Evolutionary conservation across 2,888 invertebrate species (phyloP).

Genomic region (Ectobius pallidus): DNA sequence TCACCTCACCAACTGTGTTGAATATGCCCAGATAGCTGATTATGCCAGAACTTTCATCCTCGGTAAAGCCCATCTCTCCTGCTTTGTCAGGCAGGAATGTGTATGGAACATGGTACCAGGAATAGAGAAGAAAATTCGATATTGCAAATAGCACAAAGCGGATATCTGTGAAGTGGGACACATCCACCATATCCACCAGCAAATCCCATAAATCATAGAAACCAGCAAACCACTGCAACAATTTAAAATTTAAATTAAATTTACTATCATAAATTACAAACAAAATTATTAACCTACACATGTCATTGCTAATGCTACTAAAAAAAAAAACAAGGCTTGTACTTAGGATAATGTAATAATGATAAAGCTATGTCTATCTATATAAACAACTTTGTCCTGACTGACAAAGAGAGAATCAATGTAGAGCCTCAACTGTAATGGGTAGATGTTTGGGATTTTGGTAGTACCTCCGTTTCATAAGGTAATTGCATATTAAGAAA

Average conservation of each 20-base stretch:
- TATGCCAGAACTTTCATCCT: constrained; percentile 77
- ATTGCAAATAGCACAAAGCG: constrained; percentile 79
- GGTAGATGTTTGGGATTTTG: too few species aligned
- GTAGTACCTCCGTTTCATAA: too few species aligned
- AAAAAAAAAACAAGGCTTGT: neutral
- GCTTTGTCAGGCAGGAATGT: constrained; percentile 87
- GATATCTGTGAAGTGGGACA: constrained; percentile 78
- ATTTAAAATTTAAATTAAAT: too few species aligned
- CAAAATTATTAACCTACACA: too few species aligned
- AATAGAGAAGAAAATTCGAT: constrained; percentile 88
- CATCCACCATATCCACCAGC: constrained; percentile 77
- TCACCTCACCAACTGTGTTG: constrained; percentile 87
- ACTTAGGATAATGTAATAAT: too few species aligned
- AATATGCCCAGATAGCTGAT: constrained; percentile 87
- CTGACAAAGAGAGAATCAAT: too few species aligned
- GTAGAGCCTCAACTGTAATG: too few species aligned
- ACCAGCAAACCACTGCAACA: constrained; percentile 69
- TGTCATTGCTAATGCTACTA: neutral
- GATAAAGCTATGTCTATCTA: too few species aligned
- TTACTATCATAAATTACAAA: too few species aligned
- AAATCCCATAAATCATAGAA: constrained; percentile 80
- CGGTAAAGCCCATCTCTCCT: constrained; percentile 71
- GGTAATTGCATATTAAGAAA: too few species aligned
- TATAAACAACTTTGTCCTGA: too few species aligned
- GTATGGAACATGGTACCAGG: constrained; percentile 93